Conservation (phyloP, 2,797 vertebrate species). For the Synanceia verrucosa region DNA sequence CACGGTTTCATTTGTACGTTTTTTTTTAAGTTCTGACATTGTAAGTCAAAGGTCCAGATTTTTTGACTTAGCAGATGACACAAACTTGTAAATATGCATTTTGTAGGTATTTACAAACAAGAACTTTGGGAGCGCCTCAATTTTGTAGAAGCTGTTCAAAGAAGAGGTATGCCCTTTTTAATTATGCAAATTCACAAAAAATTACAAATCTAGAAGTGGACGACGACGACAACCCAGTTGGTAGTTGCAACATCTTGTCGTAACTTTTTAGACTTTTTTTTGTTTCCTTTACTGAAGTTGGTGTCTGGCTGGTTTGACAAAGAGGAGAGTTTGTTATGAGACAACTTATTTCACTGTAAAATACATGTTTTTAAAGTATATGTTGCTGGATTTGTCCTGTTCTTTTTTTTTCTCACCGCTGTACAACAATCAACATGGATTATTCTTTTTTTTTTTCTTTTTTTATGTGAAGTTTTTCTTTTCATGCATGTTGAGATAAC, state of each 20-base stretch:
- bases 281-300: constrained; percentile 21
- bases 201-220: constrained; percentile 68
- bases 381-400: constrained; percentile 64
- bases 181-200: constrained; percentile 82
- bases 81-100: constrained; percentile 84
- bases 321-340: constrained; percentile 60
- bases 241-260: constrained; percentile 62
- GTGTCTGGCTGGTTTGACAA: constrained; percentile 64
- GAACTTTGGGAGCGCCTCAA: constrained; percentile 77
- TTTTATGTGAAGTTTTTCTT: constrained; percentile 78
- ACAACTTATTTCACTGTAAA: constrained; percentile 68
- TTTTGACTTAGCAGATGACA: constrained; percentile 65
- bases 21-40: constrained; percentile 50
- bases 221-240: constrained; percentile 50
- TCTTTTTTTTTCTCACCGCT: constrained; percentile 59
- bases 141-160: constrained; percentile 82
- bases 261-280: constrained; percentile 58
- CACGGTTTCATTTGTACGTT: constrained; percentile 33
- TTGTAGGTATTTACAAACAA: constrained; percentile 83
- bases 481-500: constrained; percentile 93
- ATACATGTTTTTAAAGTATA: constrained; percentile 62
- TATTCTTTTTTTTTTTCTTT: constrained; percentile 43
- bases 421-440: constrained; percentile 82
- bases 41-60: constrained; percentile 53
- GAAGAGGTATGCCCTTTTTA: constrained; percentile 80